Evolutionary conservation across 2,113 vertebrate species (phyloP), one percentile per base, ranked within the genome.

Genomic region (Solenodon paradoxus): DNA sequence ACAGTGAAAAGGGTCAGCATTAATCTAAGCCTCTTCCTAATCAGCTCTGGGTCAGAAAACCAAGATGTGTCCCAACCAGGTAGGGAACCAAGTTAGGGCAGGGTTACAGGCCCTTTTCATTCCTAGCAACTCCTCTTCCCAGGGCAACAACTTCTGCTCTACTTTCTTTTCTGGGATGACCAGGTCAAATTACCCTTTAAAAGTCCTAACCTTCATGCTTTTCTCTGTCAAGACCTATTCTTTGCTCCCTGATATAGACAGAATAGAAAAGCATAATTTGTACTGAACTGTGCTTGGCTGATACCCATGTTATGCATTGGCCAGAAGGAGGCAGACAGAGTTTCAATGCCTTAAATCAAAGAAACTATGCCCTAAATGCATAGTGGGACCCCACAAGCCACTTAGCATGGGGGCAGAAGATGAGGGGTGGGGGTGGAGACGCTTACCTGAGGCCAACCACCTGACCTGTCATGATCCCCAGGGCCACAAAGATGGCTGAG

Each of bases 391-490:
- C 32, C 35, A 28, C 53, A 59, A 30, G 26, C 24, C 72, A 35
- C 7, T 77, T 30, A 71, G 8, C 1, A 11, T 7, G 13, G 40
- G 2, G 12, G 53, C 26, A 5, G 61, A 30, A 63, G 9, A 63
- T 30, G 12, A 19, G 30, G 1, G 26, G 66, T 12, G n/a, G 2
- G 16, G 9, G 24, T 30, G 2, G 22, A 61, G 35, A 47, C 1
- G 9, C 6, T 98, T 96, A 99, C 99, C 98, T 99, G 96, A 99
- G 98, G 96, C 99, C 99, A 0, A 99, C 98, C 77, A 99, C 98
- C 96, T 99, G 99, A 32, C 99, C 99, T 88, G 99, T 90, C 72
- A 99, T 97, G 3, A 99, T 95, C 22, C 99, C 99, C 53, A 99
- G 98, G 32, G 99, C 98, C 38, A 99, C 98, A 92, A 99, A 99